Conservation (phyloP, 2,888 invertebrate genomes). For the Drosophila aldrichi region DNA sequence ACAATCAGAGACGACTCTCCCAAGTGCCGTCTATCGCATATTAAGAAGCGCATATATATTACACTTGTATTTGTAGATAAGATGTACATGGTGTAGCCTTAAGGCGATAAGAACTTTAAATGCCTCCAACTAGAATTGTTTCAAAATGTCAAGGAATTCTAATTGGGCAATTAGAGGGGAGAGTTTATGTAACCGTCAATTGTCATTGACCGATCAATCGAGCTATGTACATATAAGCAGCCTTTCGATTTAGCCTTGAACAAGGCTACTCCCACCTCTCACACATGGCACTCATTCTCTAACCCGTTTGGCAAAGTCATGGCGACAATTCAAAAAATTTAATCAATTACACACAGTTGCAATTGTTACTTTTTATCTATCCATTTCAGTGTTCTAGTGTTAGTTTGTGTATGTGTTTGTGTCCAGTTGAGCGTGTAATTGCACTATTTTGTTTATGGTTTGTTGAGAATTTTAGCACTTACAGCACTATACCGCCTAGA, state of each 20-base stretch:
- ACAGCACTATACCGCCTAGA: constrained; percentile 92
- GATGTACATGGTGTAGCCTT: constrained; percentile 26
- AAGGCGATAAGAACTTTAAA: constrained; percentile 23
- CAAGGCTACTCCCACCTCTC: constrained; percentile 8
- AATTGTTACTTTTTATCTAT: background rate
- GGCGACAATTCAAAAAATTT: constrained; percentile 65
- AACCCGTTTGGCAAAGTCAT: constrained; percentile 56
- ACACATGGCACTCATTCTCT: background rate
- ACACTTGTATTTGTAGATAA: constrained; percentile 34
- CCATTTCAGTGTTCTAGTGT: background rate
- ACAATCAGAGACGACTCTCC: constrained; percentile 32
- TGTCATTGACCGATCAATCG: constrained; percentile 29
- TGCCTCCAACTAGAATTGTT: background rate
- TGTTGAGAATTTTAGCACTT: constrained; percentile 84
- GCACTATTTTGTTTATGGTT: constrained; percentile 8
- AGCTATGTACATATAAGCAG: background rate
- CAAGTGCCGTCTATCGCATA: constrained; percentile 33
- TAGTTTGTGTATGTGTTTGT: background rate
- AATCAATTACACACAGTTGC: constrained; percentile 59
- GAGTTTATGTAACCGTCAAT: constrained; percentile 51
- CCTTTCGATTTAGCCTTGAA: constrained; percentile 43
- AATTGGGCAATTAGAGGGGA: background rate
- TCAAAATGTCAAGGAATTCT: background rate
- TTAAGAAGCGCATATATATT: constrained; percentile 21
- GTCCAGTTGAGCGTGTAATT: constrained; percentile 32